A percentile compares a stretch with the other conserved stretches of the same genome.
phyloP scores from a whole-genome alignment of 2,888 invertebrate genomes.

The Masnerella sp. region DNA sequence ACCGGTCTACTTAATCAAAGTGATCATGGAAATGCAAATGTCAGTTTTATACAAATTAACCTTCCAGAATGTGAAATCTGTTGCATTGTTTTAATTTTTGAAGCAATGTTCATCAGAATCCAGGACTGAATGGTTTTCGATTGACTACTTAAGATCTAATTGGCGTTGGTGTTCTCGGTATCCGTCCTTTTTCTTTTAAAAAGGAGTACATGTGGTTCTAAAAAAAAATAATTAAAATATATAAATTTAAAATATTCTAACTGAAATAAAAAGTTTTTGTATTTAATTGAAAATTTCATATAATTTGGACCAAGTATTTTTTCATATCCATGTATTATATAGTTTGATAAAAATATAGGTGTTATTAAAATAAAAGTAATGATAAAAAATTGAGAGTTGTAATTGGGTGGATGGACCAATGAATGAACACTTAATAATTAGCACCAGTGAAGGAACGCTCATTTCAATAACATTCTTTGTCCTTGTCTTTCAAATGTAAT shows the following conservation, averaged over 20 bases:
- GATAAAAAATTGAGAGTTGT: no score
- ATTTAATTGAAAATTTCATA: background rate
- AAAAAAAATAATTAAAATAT: constrained; percentile 68
- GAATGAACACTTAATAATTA: no score
- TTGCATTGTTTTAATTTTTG: background rate
- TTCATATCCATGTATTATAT: no score
- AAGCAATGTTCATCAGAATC: constrained; percentile 10
- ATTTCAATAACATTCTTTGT: background rate
- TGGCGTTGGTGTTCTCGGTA: constrained; percentile 9
- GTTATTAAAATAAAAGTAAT: no score
- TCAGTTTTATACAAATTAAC: constrained; percentile 18
- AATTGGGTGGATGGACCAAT: no score
- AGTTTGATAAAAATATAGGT: no score
- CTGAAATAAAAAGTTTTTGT: background rate
- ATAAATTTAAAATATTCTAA: constrained; percentile 1
- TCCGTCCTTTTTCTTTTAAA: constrained; percentile 86
- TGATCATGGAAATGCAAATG: background rate
- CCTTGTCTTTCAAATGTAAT: background rate
- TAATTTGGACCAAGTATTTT: no score
- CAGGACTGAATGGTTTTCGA: constrained; percentile 12
- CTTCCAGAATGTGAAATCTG: constrained; percentile 17
- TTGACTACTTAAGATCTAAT: constrained; percentile 23
- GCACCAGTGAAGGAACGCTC: no score
- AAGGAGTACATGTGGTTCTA: constrained; percentile 93
- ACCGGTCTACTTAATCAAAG: no score